Evolutionary conservation across 1,140 invertebrate species (phyloP), one percentile per base, ranked within the genome.

Genomic region (Elysia chlorotica): DNA sequence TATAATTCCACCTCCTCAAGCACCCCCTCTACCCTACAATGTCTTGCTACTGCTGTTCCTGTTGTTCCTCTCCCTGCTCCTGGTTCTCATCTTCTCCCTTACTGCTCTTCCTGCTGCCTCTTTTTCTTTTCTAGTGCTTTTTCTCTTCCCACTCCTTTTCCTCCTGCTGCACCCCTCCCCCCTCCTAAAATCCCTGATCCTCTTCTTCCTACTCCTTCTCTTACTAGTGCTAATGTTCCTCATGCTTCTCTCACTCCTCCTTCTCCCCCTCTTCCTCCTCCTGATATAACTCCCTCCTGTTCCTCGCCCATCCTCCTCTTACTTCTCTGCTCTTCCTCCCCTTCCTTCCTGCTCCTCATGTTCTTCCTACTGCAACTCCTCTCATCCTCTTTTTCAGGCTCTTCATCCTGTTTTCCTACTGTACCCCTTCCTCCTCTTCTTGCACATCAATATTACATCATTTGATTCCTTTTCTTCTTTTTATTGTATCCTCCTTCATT

Each of bases 61-160:
- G 4, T 25, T 25, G 10, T 25, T 25, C 25, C 28, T 25, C 25
- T 25, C 57, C 25, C 10, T 25, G 19, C 25, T 19, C 36, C 33
- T 33, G 33, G 37, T 28, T n/a, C 31, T 19, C 53, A 10, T 48
- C 33, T 23, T 28, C 23, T n/a, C 70, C 36, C 4, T 28, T 28
- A 19, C 31, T 21, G 21, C 63, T 38, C 17, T 2, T 31, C 62
- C 70, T 23, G 17, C 2, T 31, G 56, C 5, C 21, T 10, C 59
- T 23, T 48, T 35, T 36, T 28, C 33, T 6, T 57, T 4, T 33
- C 36, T 0, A 28, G 28, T 25, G 21, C 54, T n/a, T 25, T 23
- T n/a, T 74, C 59, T 70, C 31, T 74, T 67, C 25, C 62, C 69
- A 36, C 65, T 28, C 65, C 67, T 31, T 56, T 59, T 53, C 33